Percentiles rank a stretch among this genome's conserved stretches.
Conservation (phyloP, 2,888 invertebrate species). For the Nomada hirtipes region DNA sequence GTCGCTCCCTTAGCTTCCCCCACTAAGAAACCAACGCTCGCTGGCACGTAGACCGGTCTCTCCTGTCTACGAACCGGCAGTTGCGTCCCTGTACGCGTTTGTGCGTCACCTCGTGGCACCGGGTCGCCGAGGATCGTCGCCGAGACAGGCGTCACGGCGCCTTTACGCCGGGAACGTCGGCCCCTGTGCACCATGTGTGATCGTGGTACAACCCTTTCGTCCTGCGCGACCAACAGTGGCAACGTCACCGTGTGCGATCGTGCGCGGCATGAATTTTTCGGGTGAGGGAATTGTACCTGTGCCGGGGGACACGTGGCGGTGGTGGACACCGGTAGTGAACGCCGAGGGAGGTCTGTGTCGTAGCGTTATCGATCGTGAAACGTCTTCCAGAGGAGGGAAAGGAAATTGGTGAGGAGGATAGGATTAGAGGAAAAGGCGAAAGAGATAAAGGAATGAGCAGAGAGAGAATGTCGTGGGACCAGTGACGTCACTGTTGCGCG, state of each 20-base stretch:
- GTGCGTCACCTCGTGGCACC: constrained; percentile 76
- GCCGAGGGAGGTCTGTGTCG: background rate
- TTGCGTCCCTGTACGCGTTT: constrained; percentile 66
- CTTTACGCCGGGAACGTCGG: constrained; percentile 29
- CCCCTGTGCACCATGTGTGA: background rate
- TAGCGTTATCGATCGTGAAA: constrained; percentile 43
- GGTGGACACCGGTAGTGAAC: constrained; percentile 43
- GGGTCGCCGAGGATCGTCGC: no score
- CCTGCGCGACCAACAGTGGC: background rate
- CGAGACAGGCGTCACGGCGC: constrained; percentile 67
- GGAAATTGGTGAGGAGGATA: background rate
- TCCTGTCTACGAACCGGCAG: constrained; percentile 59
- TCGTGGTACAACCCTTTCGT: background rate
- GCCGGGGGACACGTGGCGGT: constrained; percentile 13
- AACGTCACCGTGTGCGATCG: background rate
- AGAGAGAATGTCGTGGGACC: constrained; percentile 20
- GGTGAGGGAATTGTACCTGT: background rate
- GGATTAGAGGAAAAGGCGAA: background rate
- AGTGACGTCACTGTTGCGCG: constrained; percentile 32
- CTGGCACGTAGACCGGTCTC: constrained; percentile 61
- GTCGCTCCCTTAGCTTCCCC: constrained; percentile 43
- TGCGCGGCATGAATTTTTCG: no score
- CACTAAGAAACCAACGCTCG: background rate
- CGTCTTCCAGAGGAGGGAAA: constrained; percentile 29
- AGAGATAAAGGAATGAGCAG: background rate